Evolutionary conservation across 2,888 invertebrate genomes (phyloP), one percentile per base, ranked within the genome.

Genomic region (Cosmopolites sordidus): DNA sequence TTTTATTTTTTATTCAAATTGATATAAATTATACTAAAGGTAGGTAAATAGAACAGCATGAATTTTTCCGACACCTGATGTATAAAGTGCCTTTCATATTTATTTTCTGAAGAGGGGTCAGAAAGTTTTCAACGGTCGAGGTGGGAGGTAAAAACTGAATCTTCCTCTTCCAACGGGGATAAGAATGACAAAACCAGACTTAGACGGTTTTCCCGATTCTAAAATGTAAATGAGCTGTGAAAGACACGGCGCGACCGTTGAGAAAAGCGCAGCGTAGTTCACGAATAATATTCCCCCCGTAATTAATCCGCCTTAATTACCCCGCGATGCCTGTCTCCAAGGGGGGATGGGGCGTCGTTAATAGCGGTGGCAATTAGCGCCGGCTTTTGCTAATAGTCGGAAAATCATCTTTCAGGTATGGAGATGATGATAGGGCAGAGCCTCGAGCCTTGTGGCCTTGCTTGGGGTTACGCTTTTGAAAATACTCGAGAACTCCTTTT

Each of bases 281-380:
- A 16, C 18, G 16, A 48, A 48, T 48, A 48, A 48, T 48, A 48
- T 17, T 37, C 14, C 42, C 43, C 14, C 16, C 15, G 48, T 48
- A 48, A 48, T 48, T 48, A 48, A 48, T 48, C 42, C 48, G 48
- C 48, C 48, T 48, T 48, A 48, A 48, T 48, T 48, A 42, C 48
- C 48, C 18, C 12, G 42, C 41, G 41, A 48, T 16, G 42, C 29
- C 33, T 29, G 17, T 17, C 17, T 40, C 48, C 11, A 16, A 15
- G 14, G 22, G 18, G 18, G 17, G 39, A 9, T 15, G 22, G 18
- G 42, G 33, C 42, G 42, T 30, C 42, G 48, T 48, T 48, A 48
- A 48, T 48, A 37, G 48, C 42, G 11, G 48, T 41, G 12, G 48
- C 48, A 48, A 48, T 48, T 48, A 48, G 48, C 48, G 39, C 16